Evolutionary conservation across 1,140 invertebrate species (phyloP).

Genomic region (Propsilocerus akamusi): DNA sequence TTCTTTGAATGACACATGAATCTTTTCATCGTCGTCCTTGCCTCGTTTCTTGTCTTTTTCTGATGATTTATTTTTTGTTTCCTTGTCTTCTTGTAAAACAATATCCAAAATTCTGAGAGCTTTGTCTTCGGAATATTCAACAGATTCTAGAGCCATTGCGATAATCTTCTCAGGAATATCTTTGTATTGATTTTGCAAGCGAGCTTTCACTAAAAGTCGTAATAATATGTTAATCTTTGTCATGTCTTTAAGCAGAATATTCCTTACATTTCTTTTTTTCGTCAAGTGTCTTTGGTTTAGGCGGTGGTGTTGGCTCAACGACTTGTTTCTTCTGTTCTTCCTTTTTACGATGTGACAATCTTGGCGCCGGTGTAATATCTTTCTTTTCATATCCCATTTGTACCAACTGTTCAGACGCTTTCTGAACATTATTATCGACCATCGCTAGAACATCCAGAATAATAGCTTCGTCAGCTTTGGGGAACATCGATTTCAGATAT

Average conservation of each 20-base stretch:
- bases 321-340: slow-evolving; percentile 27
- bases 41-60: slow-evolving; percentile 13
- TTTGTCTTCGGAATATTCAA: slow-evolving; percentile 60
- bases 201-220: slow-evolving; percentile 42
- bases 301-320: slow-evolving; percentile 26
- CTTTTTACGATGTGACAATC: slow-evolving; percentile 22
- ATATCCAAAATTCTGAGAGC: slow-evolving; percentile 58
- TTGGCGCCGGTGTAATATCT: slow-evolving; percentile 32
- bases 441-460: slow-evolving; percentile 65
- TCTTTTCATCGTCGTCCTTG: slow-evolving; percentile 11
- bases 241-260: slow-evolving; percentile 5
- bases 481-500: slow-evolving; percentile 80
- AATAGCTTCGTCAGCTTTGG: slow-evolving; percentile 77
- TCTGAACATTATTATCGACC: slow-evolving; percentile 76
- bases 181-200: slow-evolving; percentile 53
- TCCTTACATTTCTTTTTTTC: slow-evolving; percentile 54
- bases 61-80: slow-evolving; percentile 23
- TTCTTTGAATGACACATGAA: slow-evolving; percentile 7
- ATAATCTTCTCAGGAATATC: slow-evolving; percentile 60
- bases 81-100: slow-evolving; percentile 37
- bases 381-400: slow-evolving; percentile 65
- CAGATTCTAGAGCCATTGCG: slow-evolving; percentile 68
- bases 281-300: slow-evolving; percentile 39
- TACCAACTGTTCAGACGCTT: slow-evolving; percentile 56
- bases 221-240: slow-evolving; percentile 4